Evolutionary conservation across 1,140 invertebrate species (phyloP).

Genomic region (Macrobrachium nipponense): DNA sequence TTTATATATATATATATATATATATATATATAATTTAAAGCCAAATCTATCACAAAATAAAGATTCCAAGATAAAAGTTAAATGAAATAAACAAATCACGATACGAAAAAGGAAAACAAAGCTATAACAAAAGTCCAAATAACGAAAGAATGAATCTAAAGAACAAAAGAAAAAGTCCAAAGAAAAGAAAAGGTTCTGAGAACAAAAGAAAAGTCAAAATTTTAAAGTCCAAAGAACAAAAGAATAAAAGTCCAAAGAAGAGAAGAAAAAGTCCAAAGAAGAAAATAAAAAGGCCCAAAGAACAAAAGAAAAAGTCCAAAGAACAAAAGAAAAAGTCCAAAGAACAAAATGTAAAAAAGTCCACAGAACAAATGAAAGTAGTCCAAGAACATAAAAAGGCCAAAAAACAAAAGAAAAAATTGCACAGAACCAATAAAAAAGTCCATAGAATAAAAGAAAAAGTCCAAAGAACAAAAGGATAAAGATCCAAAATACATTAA

Average conservation of each 20-base stretch:
- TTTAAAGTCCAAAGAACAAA: neutral
- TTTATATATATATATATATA: too few species aligned
- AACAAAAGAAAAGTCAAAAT: neutral
- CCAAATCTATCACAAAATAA: too few species aligned
- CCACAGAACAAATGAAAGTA: neutral
- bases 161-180: too few species aligned
- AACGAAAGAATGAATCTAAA: too few species aligned
- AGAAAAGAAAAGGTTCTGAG: neutral
- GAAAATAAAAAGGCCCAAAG: neutral
- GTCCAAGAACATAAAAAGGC: neutral
- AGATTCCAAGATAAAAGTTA: too few species aligned
- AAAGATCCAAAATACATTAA: neutral
- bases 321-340: neutral
- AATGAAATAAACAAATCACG: too few species aligned
- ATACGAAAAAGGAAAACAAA: too few species aligned
- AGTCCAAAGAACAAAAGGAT: too few species aligned
- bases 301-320: neutral
- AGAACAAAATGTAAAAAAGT: neutral
- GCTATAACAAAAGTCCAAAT: too few species aligned
- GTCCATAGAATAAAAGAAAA: too few species aligned
- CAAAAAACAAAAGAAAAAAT: neutral
- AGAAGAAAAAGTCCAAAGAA: neutral
- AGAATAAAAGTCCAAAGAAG: neutral
- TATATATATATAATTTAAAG: too few species aligned
- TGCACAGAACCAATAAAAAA: neutral